Conservation (phyloP, 2,113 vertebrate species). For the Caloenas nicobarica region DNA sequence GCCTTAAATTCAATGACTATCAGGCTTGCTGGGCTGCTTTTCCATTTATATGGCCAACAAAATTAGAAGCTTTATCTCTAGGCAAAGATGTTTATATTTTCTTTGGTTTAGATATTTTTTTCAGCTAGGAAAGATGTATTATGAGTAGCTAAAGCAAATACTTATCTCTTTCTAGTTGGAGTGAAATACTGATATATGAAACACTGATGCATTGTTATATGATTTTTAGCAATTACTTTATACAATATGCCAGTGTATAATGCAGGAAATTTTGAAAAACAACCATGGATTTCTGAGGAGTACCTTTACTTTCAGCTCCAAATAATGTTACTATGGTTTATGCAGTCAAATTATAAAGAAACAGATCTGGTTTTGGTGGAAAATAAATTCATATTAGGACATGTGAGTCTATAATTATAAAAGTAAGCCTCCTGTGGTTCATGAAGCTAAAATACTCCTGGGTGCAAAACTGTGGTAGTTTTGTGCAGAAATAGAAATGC, state of each 20-base stretch:
- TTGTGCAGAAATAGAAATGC: constrained; percentile 25
- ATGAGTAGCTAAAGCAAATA: neutral
- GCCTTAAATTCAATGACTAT: neutral
- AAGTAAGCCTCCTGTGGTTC: neutral
- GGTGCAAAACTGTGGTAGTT: neutral
- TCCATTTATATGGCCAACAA: neutral
- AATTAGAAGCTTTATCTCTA: constrained; percentile 3
- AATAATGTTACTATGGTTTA: neutral
- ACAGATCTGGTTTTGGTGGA: neutral
- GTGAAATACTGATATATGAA: neutral
- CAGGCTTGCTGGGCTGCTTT: neutral
- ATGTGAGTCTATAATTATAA: constrained; percentile 4
- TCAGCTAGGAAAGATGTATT: neutral
- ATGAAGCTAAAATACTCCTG: neutral
- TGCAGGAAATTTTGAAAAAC: neutral
- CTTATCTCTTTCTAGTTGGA: neutral
- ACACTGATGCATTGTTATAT: neutral
- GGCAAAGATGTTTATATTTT: neutral
- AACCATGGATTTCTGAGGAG: neutral
- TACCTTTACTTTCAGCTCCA: neutral
- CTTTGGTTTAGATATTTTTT: neutral
- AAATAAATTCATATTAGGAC: neutral
- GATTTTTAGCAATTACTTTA: neutral
- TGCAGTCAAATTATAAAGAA: neutral
- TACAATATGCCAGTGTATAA: neutral